Evolutionary conservation across 2,113 vertebrate genomes (phyloP), one percentile per base, ranked within the genome.

Genomic region (Brachyistius frenatus): DNA sequence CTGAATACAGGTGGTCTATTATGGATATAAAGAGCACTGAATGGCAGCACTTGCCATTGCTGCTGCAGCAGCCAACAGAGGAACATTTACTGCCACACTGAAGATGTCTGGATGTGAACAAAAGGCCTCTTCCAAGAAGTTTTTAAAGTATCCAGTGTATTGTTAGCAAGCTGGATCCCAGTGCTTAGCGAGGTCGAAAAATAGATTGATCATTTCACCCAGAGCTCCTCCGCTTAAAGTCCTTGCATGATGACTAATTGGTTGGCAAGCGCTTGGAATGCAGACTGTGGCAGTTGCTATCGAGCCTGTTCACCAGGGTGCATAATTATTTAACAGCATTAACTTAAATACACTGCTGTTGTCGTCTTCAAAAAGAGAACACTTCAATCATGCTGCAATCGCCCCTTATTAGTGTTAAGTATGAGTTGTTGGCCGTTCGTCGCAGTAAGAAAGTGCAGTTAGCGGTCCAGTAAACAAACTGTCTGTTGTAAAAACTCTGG

Each of bases 291-390:
- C 83, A 44, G 47, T 71, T 66, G 61, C 63, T 76, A 79, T 83
- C 56, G 67, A 89, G 71, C 69, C 61, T 79, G 83, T 65, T 76
- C 64, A 73, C 63, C 62, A 3, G 52, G 47, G 57, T 60, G 61
- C 52, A 61, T 80, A 85, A 88, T 87, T 85, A 88, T 88, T 89
- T 81, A 85, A 57, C 76, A 60, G 67, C 76, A 70, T 91, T 80
- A 88, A 81, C 54, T 78, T 73, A 88, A 79, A 88, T 65, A 67
- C 73, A 57, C 70, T 66, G 73, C 71, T 7, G 39, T 66, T 81
- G 81, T 74, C 62, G 44, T 47, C 64, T 52, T 72, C 41, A 60
- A 73, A 78, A 76, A 71, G 65, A 49, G 41, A 70, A 68, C 7
- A 0, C 54, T 86, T 89, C 81, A 80, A 62, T 86, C 81, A 85